phyloP scores from a whole-genome alignment of 2,888 invertebrate genomes.

The Clanis bilineata region DNA sequence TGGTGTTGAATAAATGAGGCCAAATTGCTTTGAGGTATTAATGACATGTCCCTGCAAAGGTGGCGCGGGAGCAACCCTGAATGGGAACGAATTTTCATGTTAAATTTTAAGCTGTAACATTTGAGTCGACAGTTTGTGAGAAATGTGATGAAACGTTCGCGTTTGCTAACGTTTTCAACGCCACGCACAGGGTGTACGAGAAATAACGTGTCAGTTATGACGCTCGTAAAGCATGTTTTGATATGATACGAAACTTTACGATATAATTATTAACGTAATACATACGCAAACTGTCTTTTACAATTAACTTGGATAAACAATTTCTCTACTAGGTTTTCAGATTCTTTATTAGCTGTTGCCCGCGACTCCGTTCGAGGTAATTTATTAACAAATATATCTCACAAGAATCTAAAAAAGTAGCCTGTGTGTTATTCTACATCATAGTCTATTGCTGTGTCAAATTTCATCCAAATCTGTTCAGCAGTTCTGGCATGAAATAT shows the following conservation, averaged over 20 bases:
- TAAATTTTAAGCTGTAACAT: neutral
- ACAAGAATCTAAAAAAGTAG: too few relatives aligned
- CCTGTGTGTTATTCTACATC: too few relatives aligned
- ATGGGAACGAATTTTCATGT: neutral
- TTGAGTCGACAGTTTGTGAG: neutral
- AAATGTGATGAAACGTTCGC: neutral
- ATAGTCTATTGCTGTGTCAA: too few relatives aligned
- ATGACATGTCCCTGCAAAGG: conserved; percentile 50
- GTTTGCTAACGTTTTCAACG: neutral
- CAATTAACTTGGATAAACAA: too few relatives aligned
- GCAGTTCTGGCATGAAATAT: too few relatives aligned
- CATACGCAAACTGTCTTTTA: too few relatives aligned
- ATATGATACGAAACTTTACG: neutral
- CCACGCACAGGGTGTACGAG: neutral
- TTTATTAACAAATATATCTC: too few relatives aligned
- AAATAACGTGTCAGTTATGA: neutral
- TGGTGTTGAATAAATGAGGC: conserved; percentile 76
- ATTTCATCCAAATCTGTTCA: too few relatives aligned
- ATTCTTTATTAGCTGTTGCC: too few relatives aligned
- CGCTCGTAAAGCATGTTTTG: neutral
- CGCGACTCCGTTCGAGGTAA: too few relatives aligned
- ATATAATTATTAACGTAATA: neutral
- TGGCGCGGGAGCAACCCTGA: conserved; percentile 15
- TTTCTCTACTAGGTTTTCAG: too few relatives aligned
- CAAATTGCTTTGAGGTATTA: conserved; percentile 64